Evolutionary conservation across 2,888 invertebrate species (phyloP), one percentile per base, ranked within the genome.

Genomic region (Dynastes grantii): DNA sequence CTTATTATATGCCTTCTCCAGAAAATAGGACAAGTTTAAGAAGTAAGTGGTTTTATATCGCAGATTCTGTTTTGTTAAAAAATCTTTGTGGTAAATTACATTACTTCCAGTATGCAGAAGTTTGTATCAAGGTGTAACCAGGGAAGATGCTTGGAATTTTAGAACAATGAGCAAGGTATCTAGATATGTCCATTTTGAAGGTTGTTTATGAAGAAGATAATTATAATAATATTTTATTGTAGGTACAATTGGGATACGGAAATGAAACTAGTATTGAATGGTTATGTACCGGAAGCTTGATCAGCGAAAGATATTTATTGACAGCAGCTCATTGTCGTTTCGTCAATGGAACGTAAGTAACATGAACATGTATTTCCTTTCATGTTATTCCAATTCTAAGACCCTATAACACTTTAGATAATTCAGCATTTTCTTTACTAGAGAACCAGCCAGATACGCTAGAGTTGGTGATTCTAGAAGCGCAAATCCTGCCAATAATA

Each of bases 11-110:
- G 16, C 73, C 73, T 4, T 22, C 8, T 8, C 9, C 13, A 16
- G 73, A 73, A 58, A 73, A 73, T 61, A 73, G 73, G 40, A 73
- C 73, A 1, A 73, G 73, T 22, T 58, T 73, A 55, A 73, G 73
- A 73, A 37, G 73, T 73, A 73, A 37, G 73, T 73, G 11, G 2
- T 11, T 11, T 45, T 1, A 11, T 45, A 45, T 45, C 11, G 2
- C 45, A 8, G 8, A 22, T 22, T 11, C 8, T 45, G 32, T 8
- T 55, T 55, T 32, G 13, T 29, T 32, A 32, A 22, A 13, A 32
- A 3, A 9, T 64, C 9, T 32, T 13, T 64, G 13, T 8, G 13
- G 16, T 45, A 55, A 1, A 55, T 55, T 63, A 13, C 27, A 11
- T n/a, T 27, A 9, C 29, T 27, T 63, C 27, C 0, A 63, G 63